Evolutionary conservation across 2,113 vertebrate genomes (phyloP).

Genomic region (Salvator merianae): DNA sequence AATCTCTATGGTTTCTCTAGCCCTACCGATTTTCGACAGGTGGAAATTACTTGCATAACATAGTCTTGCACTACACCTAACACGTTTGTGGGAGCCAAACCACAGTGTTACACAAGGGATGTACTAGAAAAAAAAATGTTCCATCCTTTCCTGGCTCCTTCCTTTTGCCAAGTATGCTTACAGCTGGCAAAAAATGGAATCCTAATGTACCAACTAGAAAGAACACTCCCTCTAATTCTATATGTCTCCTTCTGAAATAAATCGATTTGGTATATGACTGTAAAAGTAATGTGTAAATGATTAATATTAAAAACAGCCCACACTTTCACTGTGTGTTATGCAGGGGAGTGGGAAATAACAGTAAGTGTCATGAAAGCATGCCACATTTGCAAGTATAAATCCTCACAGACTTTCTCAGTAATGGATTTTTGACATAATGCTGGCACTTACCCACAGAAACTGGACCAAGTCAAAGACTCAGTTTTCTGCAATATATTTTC

Average conservation of each 20-base stretch:
- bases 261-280: not conserved
- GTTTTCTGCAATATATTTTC: slow-evolving; percentile 12
- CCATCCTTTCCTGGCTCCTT: too few species aligned
- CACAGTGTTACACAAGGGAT: too few species aligned
- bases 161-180: too few species aligned
- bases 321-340: not conserved
- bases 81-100: too few species aligned
- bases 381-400: slow-evolving; percentile 21
- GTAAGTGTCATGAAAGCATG: not conserved
- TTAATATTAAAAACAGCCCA: not conserved
- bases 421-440: slow-evolving; percentile 20
- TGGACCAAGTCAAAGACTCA: slow-evolving; percentile 14
- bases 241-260: not conserved
- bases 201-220: not conserved
- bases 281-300: not conserved
- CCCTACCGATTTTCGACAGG: too few species aligned
- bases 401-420: not conserved
- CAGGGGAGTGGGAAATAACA: not conserved
- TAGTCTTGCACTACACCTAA: too few species aligned
- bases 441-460: slow-evolving; percentile 23
- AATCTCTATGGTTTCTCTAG: too few species aligned
- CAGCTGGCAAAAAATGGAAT: not conserved
- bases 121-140: too few species aligned
- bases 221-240: not conserved
- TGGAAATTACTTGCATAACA: too few species aligned